Base-by-base conservation (phyloP, 2,113 vertebrate species). In the Pyxicephalus adspersus region DNA sequence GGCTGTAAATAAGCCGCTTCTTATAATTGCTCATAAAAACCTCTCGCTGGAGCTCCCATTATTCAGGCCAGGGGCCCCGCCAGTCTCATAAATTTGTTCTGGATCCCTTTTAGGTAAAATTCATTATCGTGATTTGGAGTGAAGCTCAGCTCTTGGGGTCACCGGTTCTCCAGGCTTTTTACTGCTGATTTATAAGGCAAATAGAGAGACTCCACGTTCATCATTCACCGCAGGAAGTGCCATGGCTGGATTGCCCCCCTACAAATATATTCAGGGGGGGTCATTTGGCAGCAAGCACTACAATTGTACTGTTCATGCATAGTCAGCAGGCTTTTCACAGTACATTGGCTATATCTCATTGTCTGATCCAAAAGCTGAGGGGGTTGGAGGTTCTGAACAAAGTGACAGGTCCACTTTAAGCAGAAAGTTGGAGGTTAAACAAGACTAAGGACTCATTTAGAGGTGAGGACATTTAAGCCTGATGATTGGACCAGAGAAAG, bases 21-120 rank as follows among this genome's bases (percentile, higher is more conserved):
- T 71, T 61, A 51, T 74, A 74, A 83, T 74, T 81, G 84, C 82
- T 77, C 84, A 68, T 78, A 81, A 85, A n/a, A 85, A 78, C 58
- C 52, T 54, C 66, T 76, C 54, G 6, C 74, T 70, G 34, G 72
- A 73, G 74, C 72, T 52, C 64, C 51, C 84, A 83, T 83, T 64
- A 73, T 83, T 81, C 74, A 75, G 73, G 84, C 81, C 29, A 60
- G 63, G 73, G 25, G 63, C 67, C 71, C 54, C 77, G 13, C 29
- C 64, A 3, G 63, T 52, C 57, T 54, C 79, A 71, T 85, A 83
- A 85, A 85, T 83, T 74, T 67, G 73, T 65, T 51, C 55, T 54
- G 68, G 68, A 64, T 85, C 67, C 67, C 84, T 83, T 84, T 80
- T 77, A 77, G 77, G 77, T 31, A 80, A 83, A 84, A 84, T 80